These are phyloP conservation scores for Montipora efflorescens DNA, from an alignment of 64 coral and sea anemone species.

Conservation along the genomic window DNA sequence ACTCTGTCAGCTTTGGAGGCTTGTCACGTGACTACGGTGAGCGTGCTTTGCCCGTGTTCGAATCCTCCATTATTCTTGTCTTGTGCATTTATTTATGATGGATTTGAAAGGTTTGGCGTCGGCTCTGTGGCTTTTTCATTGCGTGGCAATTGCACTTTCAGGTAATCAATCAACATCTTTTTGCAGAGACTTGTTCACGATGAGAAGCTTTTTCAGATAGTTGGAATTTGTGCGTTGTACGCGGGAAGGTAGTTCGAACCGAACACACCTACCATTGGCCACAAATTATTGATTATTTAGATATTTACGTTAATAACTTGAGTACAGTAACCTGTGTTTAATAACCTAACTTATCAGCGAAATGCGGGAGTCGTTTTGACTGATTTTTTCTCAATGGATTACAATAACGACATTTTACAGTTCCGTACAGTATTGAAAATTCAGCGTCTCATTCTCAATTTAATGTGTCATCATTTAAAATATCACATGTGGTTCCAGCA, in stretches of 20 bases:
- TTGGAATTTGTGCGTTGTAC: neutral
- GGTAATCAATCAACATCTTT: neutral
- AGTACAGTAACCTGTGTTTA: neutral
- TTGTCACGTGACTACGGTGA: constrained; percentile 13
- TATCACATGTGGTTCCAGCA: neutral
- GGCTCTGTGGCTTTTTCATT: constrained; percentile 14
- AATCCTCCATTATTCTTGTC: constrained; percentile 1
- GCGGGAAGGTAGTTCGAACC: too few relatives aligned
- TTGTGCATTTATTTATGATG: constrained; percentile 2
- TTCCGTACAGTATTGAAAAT: neutral
- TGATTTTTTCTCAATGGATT: too few relatives aligned
- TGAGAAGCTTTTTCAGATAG: neutral
- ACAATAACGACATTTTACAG: too few relatives aligned
- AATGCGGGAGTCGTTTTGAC: too few relatives aligned
- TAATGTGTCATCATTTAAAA: neutral
- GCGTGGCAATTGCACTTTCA: neutral
- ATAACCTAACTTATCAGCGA: too few relatives aligned
- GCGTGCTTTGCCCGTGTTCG: neutral
- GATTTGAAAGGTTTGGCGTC: neutral
- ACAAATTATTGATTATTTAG: constrained; percentile 42
- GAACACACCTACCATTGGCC: neutral
- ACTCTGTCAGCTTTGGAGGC: neutral
- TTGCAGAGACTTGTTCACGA: neutral
- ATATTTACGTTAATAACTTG: neutral
- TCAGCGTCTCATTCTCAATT: neutral